A percentile compares a stretch with the other conserved stretches of the same genome.
Evolutionary conservation across 2,113 vertebrate species (phyloP).

Genomic region (Tor tambroides): DNA sequence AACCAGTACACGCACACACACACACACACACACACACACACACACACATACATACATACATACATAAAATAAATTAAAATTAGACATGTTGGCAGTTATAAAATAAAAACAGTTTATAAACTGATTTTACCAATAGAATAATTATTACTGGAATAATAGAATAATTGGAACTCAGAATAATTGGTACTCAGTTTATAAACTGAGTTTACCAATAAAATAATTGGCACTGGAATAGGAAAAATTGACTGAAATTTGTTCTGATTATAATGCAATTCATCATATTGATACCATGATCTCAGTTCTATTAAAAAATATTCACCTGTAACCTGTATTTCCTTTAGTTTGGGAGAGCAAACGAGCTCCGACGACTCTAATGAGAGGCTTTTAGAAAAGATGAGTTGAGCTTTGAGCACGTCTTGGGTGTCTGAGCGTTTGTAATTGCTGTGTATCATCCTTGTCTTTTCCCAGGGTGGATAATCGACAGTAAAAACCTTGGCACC

Average conservation of each 20-base stretch:
- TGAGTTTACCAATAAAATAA: too few species aligned
- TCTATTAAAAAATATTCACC: not conserved
- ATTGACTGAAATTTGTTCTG: not conserved
- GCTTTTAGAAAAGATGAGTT: slow-evolving; percentile 10
- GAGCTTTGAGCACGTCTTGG: slow-evolving; percentile 5
- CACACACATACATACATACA: too few species aligned
- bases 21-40: too few species aligned
- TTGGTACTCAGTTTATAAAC: too few species aligned
- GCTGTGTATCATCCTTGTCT: slow-evolving; percentile 20
- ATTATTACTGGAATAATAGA: too few species aligned
- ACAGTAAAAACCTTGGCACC: slow-evolving; percentile 21
- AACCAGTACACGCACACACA: too few species aligned
- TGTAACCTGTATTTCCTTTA: not conserved
- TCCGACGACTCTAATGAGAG: not conserved
- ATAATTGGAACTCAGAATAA: too few species aligned
- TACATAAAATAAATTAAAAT: too few species aligned
- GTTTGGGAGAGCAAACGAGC: not conserved
- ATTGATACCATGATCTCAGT: not conserved
- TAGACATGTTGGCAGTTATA: too few species aligned
- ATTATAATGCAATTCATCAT: not conserved
- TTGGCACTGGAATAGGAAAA: not conserved
- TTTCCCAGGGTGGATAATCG: slow-evolving; percentile 16
- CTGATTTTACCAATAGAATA: too few species aligned
- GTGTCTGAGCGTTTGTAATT: slow-evolving; percentile 30
- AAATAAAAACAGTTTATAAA: too few species aligned